Base-by-base conservation (phyloP, 2,888 invertebrate species). In the Eilema caniola region DNA sequence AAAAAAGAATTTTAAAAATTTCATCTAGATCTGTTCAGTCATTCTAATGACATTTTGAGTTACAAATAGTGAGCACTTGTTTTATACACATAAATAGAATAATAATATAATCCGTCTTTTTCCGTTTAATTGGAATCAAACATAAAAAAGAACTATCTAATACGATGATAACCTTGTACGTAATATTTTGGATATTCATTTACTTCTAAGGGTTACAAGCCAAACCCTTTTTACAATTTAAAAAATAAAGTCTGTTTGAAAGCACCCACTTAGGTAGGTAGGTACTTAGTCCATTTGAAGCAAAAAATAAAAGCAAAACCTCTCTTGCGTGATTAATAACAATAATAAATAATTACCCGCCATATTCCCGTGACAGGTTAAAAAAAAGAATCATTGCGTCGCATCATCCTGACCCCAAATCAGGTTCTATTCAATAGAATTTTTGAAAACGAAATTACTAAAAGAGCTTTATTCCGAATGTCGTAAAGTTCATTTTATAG, bases 351-450 rank as follows among this genome's bases (percentile, higher is more conserved):
- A 66, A 66, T 66, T 66, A 57, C 88, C 88, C 76, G 79, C 76
- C 69, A 83, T 85, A 87, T 84, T 85, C 84, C 78, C 76, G 77
- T 86, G 89, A 86, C 88, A 85, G 89, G 87, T 87, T 83, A 85
- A 91, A 90, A 81, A 89, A 92, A 88, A 37, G 87, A 57, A 37
- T 37, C 88, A 86, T 86, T 89, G 87, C 88, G 88, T 87, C 90
- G 86, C 89, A 87, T 90, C 92, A 91, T 89, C 85, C 83, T 84
- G 85, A 85, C 82, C 89, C 89, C 88, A 87, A 92, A 92, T 92
- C 90, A 90, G 86, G 86, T 86, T 86, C 90, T 90, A 90, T 92
- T 91, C 91, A 92, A 91, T 89, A 87, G 86, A 80, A 79, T 78
- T 78, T 82, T 83, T 80, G 83, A 85, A 83, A 84, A 79, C 77